phyloP scores from a whole-genome alignment of 2,113 vertebrate species.

The Crotalus tigris region DNA sequence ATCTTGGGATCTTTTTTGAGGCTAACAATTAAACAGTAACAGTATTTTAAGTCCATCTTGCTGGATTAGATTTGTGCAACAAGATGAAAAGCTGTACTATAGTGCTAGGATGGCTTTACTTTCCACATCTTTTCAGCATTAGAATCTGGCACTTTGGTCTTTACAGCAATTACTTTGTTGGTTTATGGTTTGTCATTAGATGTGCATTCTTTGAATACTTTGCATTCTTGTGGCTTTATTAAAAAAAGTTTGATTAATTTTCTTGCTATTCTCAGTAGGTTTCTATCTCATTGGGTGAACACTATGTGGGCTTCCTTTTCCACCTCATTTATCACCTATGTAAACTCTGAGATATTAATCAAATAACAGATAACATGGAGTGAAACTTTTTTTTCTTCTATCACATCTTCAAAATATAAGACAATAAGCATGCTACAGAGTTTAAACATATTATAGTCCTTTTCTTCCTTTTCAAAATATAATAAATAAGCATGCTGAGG shows the following conservation, averaged over 20 bases:
- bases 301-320: slow-evolving; percentile 6
- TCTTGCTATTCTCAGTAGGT: neutral
- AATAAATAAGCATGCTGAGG: neutral
- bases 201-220: slow-evolving; percentile 24
- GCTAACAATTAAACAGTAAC: neutral
- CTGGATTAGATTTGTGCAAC: neutral
- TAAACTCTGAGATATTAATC: slow-evolving; percentile 31
- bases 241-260: slow-evolving; percentile 30
- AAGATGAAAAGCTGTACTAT: neutral
- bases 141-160: neutral
- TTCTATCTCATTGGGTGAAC: slow-evolving; percentile 31
- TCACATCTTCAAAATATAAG: slow-evolving; percentile 3
- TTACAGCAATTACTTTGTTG: slow-evolving; percentile 23
- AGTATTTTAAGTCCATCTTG: neutral
- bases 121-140: neutral
- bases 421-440: neutral
- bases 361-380: slow-evolving; percentile 23
- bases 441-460: slow-evolving; percentile 23
- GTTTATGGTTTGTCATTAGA: neutral
- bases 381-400: neutral
- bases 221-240: slow-evolving; percentile 18
- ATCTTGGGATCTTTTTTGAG: neutral
- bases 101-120: neutral
- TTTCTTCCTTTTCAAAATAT: neutral
- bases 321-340: slow-evolving; percentile 32